Base-by-base conservation (phyloP, 2,113 vertebrate species). In the Tetrax tetrax region DNA sequence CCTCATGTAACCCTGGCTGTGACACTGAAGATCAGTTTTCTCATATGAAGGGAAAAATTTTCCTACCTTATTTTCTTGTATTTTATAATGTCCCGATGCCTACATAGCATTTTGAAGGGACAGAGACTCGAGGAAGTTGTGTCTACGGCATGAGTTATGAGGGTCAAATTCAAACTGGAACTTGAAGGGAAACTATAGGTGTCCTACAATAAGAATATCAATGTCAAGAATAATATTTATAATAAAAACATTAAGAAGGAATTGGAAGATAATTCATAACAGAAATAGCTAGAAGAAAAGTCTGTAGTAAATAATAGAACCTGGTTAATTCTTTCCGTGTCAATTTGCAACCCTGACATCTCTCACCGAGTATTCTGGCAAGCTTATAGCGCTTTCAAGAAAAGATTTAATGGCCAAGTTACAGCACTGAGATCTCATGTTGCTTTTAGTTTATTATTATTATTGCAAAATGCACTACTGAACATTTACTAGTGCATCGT, bases 361-460 rank as follows among this genome's bases (percentile, higher is more conserved):
- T 70, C 86, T 94, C 70, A 64, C 77, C 70, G 54, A 82, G 60
- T 60, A 20, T 91, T 56, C 92, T 96, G 96, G 96, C 94, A 96
- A 80, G 87, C 90, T 93, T 37, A 4, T 45, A 50, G 51, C 12
- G 27, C 86, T 97, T 97, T 94, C 94, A 93, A 93, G 96, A 82
- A 96, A 89, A 94, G 77, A 92, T 94, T 95, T 91, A 94, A 95
- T n/a, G 51, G 95, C 92, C 96, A 97, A 91, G 81, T 83, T 91
- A 82, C 66, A 90, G 76, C 82, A 81, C 70, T 63, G 81, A 90
- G 90, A 91, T 96, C 76, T 96, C 91, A 54, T 83, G 88, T 95
- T 96, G 91, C 96, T 95, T 88, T 94, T 89, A 90, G 93, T 95
- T 95, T 95, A 90, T 97, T 93, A 91, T 97, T 93, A 91, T 85